Evolutionary conservation across 2,797 vertebrate species (phyloP).

Genomic region (Arnoldichthys spilopterus): DNA sequence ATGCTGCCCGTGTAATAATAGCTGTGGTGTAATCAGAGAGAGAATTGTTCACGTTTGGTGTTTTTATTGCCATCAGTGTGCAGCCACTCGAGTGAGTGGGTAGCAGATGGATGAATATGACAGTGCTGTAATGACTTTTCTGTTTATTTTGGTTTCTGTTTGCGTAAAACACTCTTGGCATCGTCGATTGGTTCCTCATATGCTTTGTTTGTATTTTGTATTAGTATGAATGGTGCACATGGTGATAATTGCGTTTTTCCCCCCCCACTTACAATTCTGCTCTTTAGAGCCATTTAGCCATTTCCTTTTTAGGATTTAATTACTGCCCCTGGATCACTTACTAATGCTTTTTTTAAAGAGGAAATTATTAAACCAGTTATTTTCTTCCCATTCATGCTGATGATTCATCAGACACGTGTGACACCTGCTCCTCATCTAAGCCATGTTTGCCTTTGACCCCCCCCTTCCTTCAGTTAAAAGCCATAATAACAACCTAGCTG

Average conservation of each 20-base stretch:
- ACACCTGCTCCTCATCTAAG: conserved; percentile 11
- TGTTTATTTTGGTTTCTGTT: background rate
- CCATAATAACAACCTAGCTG: background rate
- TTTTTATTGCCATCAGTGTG: background rate
- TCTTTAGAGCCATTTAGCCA: background rate
- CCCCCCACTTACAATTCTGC: background rate
- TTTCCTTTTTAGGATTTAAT: conserved; percentile 3
- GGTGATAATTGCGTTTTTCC: background rate
- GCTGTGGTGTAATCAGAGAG: too few species aligned
- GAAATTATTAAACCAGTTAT: background rate
- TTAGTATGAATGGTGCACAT: background rate
- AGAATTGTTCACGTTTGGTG: background rate
- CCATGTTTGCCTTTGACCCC: background rate
- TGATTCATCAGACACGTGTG: background rate
- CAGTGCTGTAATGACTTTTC: background rate
- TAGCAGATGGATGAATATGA: background rate
- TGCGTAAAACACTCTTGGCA: background rate
- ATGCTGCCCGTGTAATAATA: too few species aligned
- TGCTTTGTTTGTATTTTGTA: background rate
- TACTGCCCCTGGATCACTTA: background rate
- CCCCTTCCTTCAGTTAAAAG: background rate
- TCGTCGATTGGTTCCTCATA: background rate
- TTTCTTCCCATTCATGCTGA: background rate
- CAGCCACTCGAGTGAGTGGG: background rate
- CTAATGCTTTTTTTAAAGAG: background rate